Percentiles rank a stretch among this genome's conserved stretches.
phyloP scores from a whole-genome alignment of 2,797 vertebrate species.

The Microtus agrestis region DNA sequence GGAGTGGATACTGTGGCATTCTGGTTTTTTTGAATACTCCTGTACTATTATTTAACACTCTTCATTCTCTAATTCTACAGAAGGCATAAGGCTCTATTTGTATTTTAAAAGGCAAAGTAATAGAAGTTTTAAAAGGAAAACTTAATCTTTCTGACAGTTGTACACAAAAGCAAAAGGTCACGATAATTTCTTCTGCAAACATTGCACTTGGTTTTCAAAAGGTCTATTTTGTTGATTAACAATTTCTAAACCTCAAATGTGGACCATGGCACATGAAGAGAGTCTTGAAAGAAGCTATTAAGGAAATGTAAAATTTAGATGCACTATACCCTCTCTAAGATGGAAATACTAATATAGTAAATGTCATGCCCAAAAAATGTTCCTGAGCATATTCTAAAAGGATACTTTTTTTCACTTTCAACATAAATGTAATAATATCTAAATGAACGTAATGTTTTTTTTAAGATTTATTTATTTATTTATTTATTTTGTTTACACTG shows the following conservation, averaged over 20 bases:
- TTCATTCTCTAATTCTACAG: background rate
- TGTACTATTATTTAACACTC: background rate
- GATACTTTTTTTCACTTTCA: background rate
- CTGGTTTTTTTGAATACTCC: background rate
- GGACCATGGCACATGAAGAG: background rate
- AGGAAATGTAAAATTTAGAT: background rate
- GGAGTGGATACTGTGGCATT: background rate
- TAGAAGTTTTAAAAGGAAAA: background rate
- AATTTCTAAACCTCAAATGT: constrained; percentile 23
- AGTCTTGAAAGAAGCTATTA: background rate
- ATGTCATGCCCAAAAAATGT: background rate
- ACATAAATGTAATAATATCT: background rate
- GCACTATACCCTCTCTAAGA: background rate
- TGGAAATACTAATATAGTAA: background rate
- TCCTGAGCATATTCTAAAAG: background rate
- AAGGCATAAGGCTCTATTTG: background rate
- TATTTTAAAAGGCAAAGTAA: background rate
- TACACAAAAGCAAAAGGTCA: background rate
- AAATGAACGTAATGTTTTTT: background rate
- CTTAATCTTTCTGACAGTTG: background rate
- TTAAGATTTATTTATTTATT: too few species aligned
- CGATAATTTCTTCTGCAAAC: background rate
- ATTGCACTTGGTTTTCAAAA: background rate
- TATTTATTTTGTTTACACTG: too few species aligned
- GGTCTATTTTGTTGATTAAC: constrained; percentile 28